Percentiles rank a stretch among this genome's conserved stretches.
phyloP scores from a whole-genome alignment of 2,888 invertebrate species.

The Dasypogon diadema region DNA sequence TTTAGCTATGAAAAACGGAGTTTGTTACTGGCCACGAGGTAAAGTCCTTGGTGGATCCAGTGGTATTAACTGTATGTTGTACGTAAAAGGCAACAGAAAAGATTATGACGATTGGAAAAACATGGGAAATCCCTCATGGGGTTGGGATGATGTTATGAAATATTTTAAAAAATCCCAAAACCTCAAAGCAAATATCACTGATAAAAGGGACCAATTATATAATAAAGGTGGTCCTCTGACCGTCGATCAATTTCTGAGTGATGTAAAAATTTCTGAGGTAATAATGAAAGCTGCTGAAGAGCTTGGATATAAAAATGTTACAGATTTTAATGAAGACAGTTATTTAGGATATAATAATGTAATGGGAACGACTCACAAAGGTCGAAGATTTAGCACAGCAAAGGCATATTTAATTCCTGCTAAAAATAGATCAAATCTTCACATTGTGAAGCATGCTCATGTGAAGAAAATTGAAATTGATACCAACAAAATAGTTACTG shows the following conservation, averaged over 20 bases:
- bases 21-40: constrained; percentile 73
- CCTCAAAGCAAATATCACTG: constrained; percentile 9
- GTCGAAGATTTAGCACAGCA: constrained; percentile 81
- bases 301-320: constrained; percentile 69
- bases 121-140: constrained; percentile 72
- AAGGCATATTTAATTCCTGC: constrained; percentile 76
- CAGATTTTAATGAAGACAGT: constrained; percentile 64
- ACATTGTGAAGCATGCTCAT: constrained; percentile 72
- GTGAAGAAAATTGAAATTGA: constrained; percentile 73
- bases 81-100: constrained; percentile 71
- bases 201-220: not conserved
- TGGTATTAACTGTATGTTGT: constrained; percentile 74
- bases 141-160: constrained; percentile 69
- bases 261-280: constrained; percentile 65
- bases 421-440: constrained; percentile 72
- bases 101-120: constrained; percentile 73
- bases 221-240: constrained; percentile 66
- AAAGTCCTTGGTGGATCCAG: constrained; percentile 75
- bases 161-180: constrained; percentile 58
- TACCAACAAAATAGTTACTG: constrained; percentile 69
- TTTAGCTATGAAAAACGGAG: constrained; percentile 59
- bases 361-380: constrained; percentile 72
- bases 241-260: constrained; percentile 62
- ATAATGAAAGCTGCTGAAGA: constrained; percentile 69
- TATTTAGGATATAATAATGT: constrained; percentile 70